These are phyloP conservation scores for Nasua narica DNA, from an alignment of 2,797 vertebrate genomes.

Conservation along the genomic window DNA sequence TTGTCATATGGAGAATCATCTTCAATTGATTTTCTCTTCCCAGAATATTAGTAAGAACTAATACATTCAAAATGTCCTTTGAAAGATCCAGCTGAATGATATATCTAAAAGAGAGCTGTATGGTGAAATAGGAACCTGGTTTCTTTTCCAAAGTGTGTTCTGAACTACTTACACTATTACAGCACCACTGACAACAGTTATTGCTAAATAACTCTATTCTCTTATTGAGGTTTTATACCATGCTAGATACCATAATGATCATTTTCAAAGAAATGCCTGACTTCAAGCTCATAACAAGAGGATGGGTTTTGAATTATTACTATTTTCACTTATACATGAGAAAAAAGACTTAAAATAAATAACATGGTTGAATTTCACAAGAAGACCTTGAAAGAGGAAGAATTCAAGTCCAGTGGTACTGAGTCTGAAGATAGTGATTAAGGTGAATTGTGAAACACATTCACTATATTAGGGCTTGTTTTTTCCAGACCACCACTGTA, in stretches of 20 bases:
- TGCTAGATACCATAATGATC: not conserved
- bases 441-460: not conserved
- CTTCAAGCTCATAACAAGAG: not conserved
- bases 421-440: not conserved
- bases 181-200: not conserved
- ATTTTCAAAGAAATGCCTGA: not conserved
- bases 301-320: not conserved
- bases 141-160: not conserved
- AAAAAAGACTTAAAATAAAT: not conserved
- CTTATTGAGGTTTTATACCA: not conserved
- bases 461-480: not conserved
- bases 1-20: not conserved
- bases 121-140: not conserved
- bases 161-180: not conserved
- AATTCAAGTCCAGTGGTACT: not conserved
- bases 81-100: not conserved
- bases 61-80: not conserved
- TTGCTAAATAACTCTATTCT: not conserved
- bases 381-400: not conserved
- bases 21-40: not conserved
- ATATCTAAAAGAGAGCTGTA: not conserved
- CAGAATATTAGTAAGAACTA: not conserved
- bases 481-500: not conserved
- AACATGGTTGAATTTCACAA: not conserved
- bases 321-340: not conserved